Base-by-base conservation (phyloP, 2,888 invertebrate species). In the Argyresthia goedartella region DNA sequence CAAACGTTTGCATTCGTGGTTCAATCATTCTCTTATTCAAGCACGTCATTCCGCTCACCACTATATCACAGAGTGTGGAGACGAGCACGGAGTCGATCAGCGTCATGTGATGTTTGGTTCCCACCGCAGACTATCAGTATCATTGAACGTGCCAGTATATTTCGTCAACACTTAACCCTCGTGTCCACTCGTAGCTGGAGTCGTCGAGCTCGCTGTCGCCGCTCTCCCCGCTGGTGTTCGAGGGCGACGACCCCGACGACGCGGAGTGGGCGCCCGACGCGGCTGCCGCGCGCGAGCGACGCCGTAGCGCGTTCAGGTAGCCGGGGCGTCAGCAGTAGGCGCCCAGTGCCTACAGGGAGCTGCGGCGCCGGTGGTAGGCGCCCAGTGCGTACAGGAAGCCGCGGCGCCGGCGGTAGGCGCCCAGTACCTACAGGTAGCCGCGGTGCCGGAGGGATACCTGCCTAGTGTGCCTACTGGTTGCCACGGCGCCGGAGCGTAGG, bases 171-270 rank as follows among this genome's bases (percentile, higher is more conserved):
- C n/a, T n/a, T n/a, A n/a, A n/a, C n/a, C n/a, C 57, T 39, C 33
- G 49, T 11, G 39, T 39, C 39, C n/a, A n/a, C n/a, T n/a, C n/a
- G n/a, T n/a, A n/a, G n/a, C n/a, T n/a, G 45, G 52, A 50, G 47
- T 15, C 67, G 56, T 55, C 71, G 15, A n/a, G n/a, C n/a, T 55
- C 71, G 15, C 56, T 78, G 51, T 81, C 81, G 1, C 71, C 78
- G 0, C 47, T 74, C 41, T 76, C 84, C 0, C 69, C 72, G 0
- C 52, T 67, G 1, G 57, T 68, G 14, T 78, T 81, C 79, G 93
- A 93, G 58, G 93, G 92, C 60, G 94, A 94, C 69, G 95, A 95
- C 77, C 95, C 95, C 33, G 94, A 95, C 71, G 95, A 95, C 82
- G 92, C 92, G 7, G 95, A 95, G 69, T 95, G 95, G 95, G 91